phyloP scores from a whole-genome alignment of 2,113 vertebrate species.

The Cebidichthys violaceus region DNA sequence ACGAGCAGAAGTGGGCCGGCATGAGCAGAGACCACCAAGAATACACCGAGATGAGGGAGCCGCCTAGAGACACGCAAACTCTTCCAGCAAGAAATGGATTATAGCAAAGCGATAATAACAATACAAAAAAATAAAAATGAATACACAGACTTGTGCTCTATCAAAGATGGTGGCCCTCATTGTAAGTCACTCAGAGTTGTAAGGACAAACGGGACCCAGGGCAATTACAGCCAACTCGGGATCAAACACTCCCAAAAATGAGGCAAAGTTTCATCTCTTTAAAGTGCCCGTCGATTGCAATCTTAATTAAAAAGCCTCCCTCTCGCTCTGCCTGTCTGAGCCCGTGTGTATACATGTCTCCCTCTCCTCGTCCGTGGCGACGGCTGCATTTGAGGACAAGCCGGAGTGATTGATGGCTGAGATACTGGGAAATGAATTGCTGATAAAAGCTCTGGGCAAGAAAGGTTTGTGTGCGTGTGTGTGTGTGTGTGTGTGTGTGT shows the following conservation, averaged over 20 bases:
- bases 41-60: background rate
- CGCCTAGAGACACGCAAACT: background rate
- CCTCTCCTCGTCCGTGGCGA: conserved; percentile 57
- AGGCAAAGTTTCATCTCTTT: conserved; percentile 67
- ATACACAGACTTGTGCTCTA: background rate
- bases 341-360: conserved; percentile 55
- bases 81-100: background rate
- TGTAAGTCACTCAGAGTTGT: conserved; percentile 16
- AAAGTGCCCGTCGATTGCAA: conserved; percentile 68
- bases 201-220: conserved; percentile 31
- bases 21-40: background rate
- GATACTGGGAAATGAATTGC: conserved; percentile 81
- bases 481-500: background rate
- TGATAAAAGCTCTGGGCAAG: conserved; percentile 75
- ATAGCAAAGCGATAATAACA: background rate
- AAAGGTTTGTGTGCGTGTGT: conserved; percentile 53
- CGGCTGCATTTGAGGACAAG: conserved; percentile 73
- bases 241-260: conserved; percentile 62
- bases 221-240: conserved; percentile 20
- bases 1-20: background rate
- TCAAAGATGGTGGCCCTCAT: conserved; percentile 17
- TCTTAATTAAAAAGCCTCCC: conserved; percentile 78
- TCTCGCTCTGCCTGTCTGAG: conserved; percentile 50
- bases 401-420: conserved; percentile 73
- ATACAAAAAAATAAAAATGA: too few relatives aligned